Evolutionary conservation across 1,140 invertebrate genomes (phyloP).

Genomic region (Drosophila miranda): DNA sequence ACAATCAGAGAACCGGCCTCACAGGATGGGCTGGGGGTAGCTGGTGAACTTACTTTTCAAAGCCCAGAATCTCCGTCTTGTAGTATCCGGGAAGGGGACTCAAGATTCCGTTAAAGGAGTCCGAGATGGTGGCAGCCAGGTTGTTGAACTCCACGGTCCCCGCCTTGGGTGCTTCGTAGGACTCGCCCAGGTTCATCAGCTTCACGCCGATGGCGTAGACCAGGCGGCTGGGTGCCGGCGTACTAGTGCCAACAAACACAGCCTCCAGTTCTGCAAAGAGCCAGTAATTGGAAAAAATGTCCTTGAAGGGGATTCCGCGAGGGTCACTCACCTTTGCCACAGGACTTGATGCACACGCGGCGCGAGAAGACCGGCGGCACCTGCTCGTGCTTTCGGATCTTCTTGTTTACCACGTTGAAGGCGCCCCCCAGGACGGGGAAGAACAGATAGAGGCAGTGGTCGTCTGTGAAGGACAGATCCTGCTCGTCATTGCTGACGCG

Average conservation of each 20-base stretch:
- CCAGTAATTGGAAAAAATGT: background rate
- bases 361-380: slow-evolving; percentile 90
- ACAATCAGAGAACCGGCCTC: slow-evolving; percentile 65
- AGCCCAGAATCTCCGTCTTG: slow-evolving; percentile 86
- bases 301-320: no score
- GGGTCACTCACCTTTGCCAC: slow-evolving; percentile 85
- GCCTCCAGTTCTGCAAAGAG: slow-evolving; percentile 76
- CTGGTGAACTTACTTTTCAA: slow-evolving; percentile 85
- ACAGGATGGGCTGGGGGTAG: no score
- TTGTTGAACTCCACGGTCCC: slow-evolving; percentile 89
- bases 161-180: slow-evolving; percentile 87
- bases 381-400: slow-evolving; percentile 91
- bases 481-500: slow-evolving; percentile 89
- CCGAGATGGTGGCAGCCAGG: slow-evolving; percentile 87
- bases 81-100: slow-evolving; percentile 88
- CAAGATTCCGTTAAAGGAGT: slow-evolving; percentile 86
- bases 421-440: slow-evolving; percentile 93
- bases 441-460: slow-evolving; percentile 93
- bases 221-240: slow-evolving; percentile 85
- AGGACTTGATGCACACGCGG: slow-evolving; percentile 92
- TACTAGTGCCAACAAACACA: slow-evolving; percentile 85
- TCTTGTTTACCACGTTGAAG: slow-evolving; percentile 92
- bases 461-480: slow-evolving; percentile 92
- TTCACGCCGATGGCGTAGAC: slow-evolving; percentile 89
- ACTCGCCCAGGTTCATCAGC: slow-evolving; percentile 89